Evolutionary conservation across 2,113 vertebrate genomes (phyloP).

Genomic region (Mobula birostris): DNA sequence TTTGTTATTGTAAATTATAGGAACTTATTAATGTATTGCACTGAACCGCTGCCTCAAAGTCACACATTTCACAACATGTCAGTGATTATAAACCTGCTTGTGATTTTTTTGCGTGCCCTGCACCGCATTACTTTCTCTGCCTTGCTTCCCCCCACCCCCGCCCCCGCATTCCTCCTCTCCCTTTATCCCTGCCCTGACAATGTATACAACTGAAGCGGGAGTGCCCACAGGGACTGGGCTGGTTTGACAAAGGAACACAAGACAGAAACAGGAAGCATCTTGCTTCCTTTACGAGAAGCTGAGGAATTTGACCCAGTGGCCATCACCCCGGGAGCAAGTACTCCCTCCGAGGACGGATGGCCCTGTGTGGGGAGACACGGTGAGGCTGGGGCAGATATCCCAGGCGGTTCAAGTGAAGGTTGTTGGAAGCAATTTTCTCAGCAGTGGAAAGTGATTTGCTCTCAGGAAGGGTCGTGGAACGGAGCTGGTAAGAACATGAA

Average conservation of each 20-base stretch:
- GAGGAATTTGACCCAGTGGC: not conserved
- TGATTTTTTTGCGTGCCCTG: too few relatives aligned
- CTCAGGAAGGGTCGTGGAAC: not conserved
- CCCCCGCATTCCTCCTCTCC: not conserved
- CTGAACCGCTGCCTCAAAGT: too few relatives aligned
- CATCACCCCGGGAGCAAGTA: not conserved
- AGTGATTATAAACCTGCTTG: too few relatives aligned
- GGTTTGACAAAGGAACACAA: not conserved
- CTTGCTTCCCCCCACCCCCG: too few relatives aligned
- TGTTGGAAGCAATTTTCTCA: too few relatives aligned
- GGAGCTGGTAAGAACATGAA: not conserved
- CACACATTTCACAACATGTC: too few relatives aligned
- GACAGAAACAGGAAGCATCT: constrained; percentile 1
- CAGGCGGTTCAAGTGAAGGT: not conserved
- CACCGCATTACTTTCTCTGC: too few relatives aligned
- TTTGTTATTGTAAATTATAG: too few relatives aligned
- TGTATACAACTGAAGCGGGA: not conserved
- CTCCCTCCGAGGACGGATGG: not conserved
- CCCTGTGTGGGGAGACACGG: not conserved
- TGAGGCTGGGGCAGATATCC: not conserved
- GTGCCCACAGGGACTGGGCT: not conserved
- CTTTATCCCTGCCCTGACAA: too few relatives aligned
- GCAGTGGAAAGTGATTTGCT: too few relatives aligned
- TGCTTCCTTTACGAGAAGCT: not conserved
- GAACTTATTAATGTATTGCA: too few relatives aligned